phyloP scores from a whole-genome alignment of 1,140 invertebrate genomes.

The Drosophila ercepeae region DNA sequence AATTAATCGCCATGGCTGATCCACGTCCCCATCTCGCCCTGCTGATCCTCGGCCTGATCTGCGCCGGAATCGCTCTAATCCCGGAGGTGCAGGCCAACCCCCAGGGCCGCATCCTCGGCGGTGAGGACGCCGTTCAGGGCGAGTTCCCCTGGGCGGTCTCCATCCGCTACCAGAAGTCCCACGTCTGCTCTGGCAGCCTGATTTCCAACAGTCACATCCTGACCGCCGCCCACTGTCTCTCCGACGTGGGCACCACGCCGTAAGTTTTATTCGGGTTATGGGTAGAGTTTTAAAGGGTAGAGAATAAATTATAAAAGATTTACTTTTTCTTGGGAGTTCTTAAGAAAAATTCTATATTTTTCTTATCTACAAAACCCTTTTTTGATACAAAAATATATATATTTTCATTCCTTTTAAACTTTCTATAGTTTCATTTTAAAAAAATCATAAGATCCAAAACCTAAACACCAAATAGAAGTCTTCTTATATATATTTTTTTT shows the following conservation, averaged over 20 bases:
- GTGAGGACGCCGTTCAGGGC: constrained; percentile 46
- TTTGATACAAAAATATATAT: too few relatives aligned
- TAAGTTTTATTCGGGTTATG: constrained; percentile 37
- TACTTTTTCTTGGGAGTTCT: too few relatives aligned
- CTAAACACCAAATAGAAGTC: too few relatives aligned
- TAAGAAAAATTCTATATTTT: too few relatives aligned
- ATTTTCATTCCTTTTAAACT: too few relatives aligned
- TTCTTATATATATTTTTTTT: neutral
- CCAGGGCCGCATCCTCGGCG: constrained; percentile 60
- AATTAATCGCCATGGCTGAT: constrained; percentile 60
- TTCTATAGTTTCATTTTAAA: too few relatives aligned
- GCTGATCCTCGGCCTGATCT: constrained; percentile 28
- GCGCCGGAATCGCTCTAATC: constrained; percentile 1
- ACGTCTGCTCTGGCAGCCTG: constrained; percentile 45
- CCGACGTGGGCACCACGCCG: constrained; percentile 46
- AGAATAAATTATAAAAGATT: too few relatives aligned
- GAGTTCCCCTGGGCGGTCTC: constrained; percentile 66
- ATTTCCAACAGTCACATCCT: constrained; percentile 39
- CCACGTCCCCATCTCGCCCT: constrained; percentile 45
- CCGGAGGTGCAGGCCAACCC: constrained; percentile 13
- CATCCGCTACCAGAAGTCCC: constrained; percentile 60
- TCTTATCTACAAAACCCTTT: too few relatives aligned
- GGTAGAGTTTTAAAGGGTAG: too few relatives aligned
- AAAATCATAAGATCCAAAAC: too few relatives aligned
- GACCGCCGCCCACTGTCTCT: constrained; percentile 69